phyloP scores from a whole-genome alignment of 2,797 vertebrate species.

The Cossypha dichroa region DNA sequence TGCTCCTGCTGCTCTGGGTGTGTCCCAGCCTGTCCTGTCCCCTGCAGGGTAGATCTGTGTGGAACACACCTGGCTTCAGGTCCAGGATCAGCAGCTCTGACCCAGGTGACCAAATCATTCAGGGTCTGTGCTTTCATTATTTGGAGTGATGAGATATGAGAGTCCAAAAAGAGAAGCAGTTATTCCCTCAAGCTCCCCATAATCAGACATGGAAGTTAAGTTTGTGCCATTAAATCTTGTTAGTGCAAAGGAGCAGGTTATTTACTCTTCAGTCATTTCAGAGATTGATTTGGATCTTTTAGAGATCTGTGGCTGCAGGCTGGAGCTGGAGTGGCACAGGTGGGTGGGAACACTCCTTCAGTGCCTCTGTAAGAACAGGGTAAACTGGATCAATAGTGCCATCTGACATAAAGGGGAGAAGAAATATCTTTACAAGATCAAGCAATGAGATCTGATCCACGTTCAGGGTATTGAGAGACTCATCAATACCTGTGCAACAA shows the following conservation, averaged over 20 bases:
- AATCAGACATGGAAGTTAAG: neutral
- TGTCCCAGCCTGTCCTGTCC: neutral
- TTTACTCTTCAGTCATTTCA: neutral
- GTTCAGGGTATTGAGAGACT: neutral
- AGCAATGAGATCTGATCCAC: neutral
- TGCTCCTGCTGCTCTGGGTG: neutral
- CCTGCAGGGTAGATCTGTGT: too few species aligned
- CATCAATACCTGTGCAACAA: neutral
- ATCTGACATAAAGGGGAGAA: neutral
- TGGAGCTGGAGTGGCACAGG: neutral
- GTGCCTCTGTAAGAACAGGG: neutral
- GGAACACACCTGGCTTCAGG: neutral
- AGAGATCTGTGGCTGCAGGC: neutral
- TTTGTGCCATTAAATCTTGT: neutral
- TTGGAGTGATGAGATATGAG: neutral
- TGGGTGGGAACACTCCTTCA: neutral
- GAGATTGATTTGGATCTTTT: neutral
- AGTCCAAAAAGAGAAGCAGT: accelerated
- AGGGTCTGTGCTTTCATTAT: neutral
- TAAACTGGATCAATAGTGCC: neutral
- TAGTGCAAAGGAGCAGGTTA: neutral
- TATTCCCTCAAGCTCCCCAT: neutral
- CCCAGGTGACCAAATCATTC: neutral
- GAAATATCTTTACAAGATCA: neutral
- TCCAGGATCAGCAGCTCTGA: neutral